phyloP scores from a whole-genome alignment of 2,113 vertebrate genomes.

The Cyrtonyx montezumae region DNA sequence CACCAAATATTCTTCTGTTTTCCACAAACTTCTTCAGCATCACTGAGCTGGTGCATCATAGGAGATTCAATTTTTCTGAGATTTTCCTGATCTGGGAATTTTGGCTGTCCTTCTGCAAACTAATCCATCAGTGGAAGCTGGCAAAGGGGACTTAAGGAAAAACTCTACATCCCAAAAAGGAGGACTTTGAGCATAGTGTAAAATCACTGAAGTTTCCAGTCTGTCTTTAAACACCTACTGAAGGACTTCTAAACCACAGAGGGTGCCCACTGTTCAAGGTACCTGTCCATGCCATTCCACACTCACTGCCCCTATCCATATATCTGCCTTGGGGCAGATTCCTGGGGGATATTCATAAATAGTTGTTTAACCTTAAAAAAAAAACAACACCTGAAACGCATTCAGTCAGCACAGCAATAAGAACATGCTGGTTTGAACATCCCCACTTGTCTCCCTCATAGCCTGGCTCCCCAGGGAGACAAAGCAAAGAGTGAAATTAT shows the following conservation, averaged over 20 bases:
- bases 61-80: neutral
- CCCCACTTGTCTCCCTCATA: neutral
- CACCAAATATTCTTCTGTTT: neutral
- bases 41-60: neutral
- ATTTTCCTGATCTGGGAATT: neutral
- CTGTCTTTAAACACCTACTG: neutral
- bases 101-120: neutral
- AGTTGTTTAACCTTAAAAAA: neutral
- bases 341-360: neutral
- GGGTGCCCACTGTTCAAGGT: neutral
- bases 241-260: neutral
- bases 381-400: neutral
- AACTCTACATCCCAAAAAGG: neutral
- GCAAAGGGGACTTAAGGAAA: neutral
- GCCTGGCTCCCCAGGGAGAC: neutral
- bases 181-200: neutral
- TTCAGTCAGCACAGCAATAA: neutral
- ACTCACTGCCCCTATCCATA: neutral
- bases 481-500: neutral
- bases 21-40: neutral
- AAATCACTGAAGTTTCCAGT: neutral
- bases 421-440: neutral
- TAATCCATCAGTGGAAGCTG: neutral
- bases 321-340: neutral
- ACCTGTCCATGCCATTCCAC: neutral